Conservation (phyloP, 2,797 vertebrate species). For the Petrocephalus schoutedeni region DNA sequence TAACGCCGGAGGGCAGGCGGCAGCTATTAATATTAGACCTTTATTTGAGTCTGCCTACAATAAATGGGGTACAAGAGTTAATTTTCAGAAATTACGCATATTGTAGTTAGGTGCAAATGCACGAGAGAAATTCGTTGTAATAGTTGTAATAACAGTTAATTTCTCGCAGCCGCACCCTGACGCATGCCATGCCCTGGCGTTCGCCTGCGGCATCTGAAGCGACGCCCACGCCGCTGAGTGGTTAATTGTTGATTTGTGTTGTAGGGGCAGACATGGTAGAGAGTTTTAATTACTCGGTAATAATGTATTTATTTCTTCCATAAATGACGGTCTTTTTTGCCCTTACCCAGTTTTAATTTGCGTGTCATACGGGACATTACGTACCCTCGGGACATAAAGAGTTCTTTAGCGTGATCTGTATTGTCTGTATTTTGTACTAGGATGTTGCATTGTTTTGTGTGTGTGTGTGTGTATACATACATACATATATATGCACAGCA, state of each 20-base stretch:
- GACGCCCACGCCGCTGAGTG: background rate
- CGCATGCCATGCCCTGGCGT: background rate
- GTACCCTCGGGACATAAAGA: background rate
- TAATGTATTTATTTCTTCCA: background rate
- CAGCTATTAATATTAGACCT: background rate
- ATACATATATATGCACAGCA: background rate
- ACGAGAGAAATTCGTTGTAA: background rate
- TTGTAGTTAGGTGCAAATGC: background rate
- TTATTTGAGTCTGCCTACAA: slow-evolving; percentile 1
- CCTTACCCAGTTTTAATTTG: background rate
- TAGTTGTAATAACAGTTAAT: background rate
- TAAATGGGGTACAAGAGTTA: background rate
- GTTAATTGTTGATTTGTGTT: slow-evolving; percentile 9
- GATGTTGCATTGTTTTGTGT: background rate
- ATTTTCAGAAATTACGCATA: background rate
- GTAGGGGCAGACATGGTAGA: background rate
- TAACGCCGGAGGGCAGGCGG: background rate
- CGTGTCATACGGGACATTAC: background rate
- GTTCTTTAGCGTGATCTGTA: background rate
- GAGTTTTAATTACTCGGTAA: background rate
- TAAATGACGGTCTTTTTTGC: background rate
- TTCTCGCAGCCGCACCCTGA: background rate
- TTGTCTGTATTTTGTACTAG: background rate
- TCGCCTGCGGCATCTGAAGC: background rate
- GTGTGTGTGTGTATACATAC: no score